Evolutionary conservation across 2,888 invertebrate species (phyloP).

Genomic region (Heliconius ethilla): DNA sequence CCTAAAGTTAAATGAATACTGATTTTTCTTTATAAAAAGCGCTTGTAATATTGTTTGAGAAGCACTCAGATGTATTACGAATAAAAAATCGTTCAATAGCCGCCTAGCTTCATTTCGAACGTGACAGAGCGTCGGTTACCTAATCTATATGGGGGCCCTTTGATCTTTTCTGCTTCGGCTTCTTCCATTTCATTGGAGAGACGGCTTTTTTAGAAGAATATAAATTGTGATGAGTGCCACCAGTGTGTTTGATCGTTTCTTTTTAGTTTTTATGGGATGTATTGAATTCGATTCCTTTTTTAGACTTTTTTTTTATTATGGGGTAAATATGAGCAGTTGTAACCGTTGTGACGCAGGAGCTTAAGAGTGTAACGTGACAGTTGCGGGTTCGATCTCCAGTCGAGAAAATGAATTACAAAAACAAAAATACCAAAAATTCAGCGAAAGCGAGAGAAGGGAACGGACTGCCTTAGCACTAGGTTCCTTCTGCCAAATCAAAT

Average conservation of each 20-base stretch:
- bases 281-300: background rate
- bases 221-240: constrained; percentile 14
- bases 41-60: constrained; percentile 17
- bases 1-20: no score
- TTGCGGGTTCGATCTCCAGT: no score
- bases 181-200: constrained; percentile 30
- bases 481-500: no score
- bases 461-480: no score
- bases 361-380: no score
- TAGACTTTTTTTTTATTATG: background rate
- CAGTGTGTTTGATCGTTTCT: background rate
- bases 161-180: constrained; percentile 34
- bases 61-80: constrained; percentile 20
- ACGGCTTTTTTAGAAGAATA: constrained; percentile 21
- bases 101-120: constrained; percentile 30
- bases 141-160: constrained; percentile 36
- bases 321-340: no score
- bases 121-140: constrained; percentile 38
- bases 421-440: no score
- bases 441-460: no score
- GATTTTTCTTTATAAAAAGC: background rate
- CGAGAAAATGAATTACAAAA: no score
- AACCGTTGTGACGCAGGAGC: no score
- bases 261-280: background rate
- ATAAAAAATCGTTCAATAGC: constrained; percentile 22